Conservation (phyloP, 2,888 invertebrate genomes). For the Unio delphinus region DNA sequence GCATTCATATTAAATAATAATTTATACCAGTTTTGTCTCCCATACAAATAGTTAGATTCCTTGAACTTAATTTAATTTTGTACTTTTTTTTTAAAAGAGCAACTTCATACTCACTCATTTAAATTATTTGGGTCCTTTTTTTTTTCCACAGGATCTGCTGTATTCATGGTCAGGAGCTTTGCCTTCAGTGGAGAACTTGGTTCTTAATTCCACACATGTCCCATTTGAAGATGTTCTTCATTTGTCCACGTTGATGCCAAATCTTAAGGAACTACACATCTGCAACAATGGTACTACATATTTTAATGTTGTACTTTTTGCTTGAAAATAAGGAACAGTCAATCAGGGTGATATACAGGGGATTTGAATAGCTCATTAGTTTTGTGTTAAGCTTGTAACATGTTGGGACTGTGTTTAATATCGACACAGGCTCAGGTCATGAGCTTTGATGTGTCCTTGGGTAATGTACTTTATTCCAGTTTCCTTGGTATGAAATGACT, state of each 20-base stretch:
- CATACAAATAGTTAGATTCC: no score
- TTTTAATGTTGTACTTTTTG: not conserved
- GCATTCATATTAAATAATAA: no score
- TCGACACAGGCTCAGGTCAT: no score
- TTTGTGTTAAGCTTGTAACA: not conserved
- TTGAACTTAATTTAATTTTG: no score
- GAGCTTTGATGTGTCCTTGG: no score
- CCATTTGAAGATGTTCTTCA: slow-evolving; percentile 80
- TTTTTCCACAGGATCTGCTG: slow-evolving; percentile 72
- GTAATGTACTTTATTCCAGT: no score
- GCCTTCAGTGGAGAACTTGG: slow-evolving; percentile 78
- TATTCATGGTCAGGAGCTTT: slow-evolving; percentile 74
- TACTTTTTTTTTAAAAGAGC: no score
- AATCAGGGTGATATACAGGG: not conserved
- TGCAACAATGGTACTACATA: slow-evolving; percentile 56
- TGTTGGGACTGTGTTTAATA: no score
- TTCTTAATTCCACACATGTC: slow-evolving; percentile 79
- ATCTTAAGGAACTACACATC: slow-evolving; percentile 56
- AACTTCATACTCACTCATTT: no score
- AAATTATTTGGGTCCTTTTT: not conserved
- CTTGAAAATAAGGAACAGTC: not conserved
- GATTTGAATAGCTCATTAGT: not conserved
- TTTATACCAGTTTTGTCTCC: no score
- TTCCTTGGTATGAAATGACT: no score
- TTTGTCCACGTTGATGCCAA: slow-evolving; percentile 39